A percentile compares a stretch with the other conserved stretches of the same genome.
Evolutionary conservation across 2,113 vertebrate species (phyloP).

Genomic region (Montifringilla adamsi): DNA sequence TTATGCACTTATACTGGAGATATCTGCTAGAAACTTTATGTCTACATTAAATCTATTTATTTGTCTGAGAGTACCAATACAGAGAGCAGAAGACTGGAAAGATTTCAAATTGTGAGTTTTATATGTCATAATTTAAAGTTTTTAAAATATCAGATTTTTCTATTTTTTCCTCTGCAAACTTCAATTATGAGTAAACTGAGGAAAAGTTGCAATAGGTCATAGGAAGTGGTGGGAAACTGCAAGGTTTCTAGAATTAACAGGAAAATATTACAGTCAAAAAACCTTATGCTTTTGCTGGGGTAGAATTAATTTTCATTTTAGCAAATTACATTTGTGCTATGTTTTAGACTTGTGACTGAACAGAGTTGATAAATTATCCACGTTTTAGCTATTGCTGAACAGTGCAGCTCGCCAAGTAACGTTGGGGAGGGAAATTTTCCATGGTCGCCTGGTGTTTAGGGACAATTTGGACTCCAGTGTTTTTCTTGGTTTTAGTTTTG

Average conservation of each 20-base stretch:
- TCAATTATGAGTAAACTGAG: not conserved
- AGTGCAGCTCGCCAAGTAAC: not conserved
- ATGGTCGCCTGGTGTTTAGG: not conserved
- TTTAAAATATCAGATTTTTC: not conserved
- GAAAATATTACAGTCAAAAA: not conserved
- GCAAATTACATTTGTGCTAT: not conserved
- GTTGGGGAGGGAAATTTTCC: not conserved
- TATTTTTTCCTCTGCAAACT: not conserved
- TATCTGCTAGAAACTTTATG: not conserved
- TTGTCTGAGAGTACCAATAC: not conserved
- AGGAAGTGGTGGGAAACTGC: not conserved
- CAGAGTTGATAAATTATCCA: not conserved
- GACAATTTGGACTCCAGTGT: fast-evolving
- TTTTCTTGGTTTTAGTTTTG: not conserved
- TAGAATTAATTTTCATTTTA: not conserved
- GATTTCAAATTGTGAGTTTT: not conserved
- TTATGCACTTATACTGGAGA: not conserved
- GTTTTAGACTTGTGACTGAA: not conserved
- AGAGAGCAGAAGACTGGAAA: not conserved
- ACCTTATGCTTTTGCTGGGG: not conserved
- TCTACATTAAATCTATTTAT: not conserved
- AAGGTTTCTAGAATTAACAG: not conserved
- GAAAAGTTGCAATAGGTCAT: not conserved
- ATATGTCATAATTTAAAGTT: not conserved
- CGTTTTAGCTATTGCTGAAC: not conserved